Percentiles rank a stretch among this genome's conserved stretches.
Evolutionary conservation across 1,140 invertebrate genomes (phyloP).

Genomic region (Bombus soroeensis): DNA sequence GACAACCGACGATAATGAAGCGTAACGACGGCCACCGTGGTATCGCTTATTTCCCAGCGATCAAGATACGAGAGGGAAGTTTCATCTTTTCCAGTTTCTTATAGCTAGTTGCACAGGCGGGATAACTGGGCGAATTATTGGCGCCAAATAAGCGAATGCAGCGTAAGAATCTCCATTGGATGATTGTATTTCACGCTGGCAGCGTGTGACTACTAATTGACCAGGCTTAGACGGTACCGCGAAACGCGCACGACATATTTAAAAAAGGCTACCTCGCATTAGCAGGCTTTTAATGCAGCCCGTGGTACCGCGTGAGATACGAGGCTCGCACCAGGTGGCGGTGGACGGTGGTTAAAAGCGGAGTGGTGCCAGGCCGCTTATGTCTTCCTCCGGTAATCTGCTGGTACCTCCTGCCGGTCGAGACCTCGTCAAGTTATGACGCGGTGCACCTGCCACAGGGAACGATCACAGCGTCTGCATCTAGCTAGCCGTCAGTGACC

Average conservation of each 20-base stretch:
- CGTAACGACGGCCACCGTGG: neutral
- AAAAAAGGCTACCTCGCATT: slow-evolving; percentile 44
- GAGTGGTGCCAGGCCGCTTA: slow-evolving; percentile 58
- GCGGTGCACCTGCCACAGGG: slow-evolving; percentile 61
- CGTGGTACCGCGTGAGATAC: slow-evolving; percentile 38
- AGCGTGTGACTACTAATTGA: slow-evolving; percentile 18
- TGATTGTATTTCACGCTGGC: slow-evolving; percentile 24
- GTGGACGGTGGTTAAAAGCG: slow-evolving; percentile 51
- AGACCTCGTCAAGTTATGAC: slow-evolving; percentile 65
- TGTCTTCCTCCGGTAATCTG: slow-evolving; percentile 68
- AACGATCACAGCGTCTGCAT: slow-evolving; percentile 54
- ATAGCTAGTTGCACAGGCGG: neutral
- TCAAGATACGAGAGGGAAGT: slow-evolving; percentile 17
- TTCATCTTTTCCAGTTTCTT: slow-evolving; percentile 45
- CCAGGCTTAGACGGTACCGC: neutral
- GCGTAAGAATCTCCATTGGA: slow-evolving; percentile 15
- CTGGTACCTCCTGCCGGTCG: slow-evolving; percentile 67
- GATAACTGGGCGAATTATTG: neutral
- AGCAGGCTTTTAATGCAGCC: slow-evolving; percentile 40
- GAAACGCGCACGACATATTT: slow-evolving; percentile 25
- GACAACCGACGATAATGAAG: neutral
- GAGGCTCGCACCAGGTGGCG: slow-evolving; percentile 60
- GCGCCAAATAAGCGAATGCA: neutral
- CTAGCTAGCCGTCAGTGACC: slow-evolving; percentile 43
- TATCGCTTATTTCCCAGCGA: slow-evolving; percentile 25